Conservation (phyloP, 2,113 vertebrate species). For the Struthidea cinerea region DNA sequence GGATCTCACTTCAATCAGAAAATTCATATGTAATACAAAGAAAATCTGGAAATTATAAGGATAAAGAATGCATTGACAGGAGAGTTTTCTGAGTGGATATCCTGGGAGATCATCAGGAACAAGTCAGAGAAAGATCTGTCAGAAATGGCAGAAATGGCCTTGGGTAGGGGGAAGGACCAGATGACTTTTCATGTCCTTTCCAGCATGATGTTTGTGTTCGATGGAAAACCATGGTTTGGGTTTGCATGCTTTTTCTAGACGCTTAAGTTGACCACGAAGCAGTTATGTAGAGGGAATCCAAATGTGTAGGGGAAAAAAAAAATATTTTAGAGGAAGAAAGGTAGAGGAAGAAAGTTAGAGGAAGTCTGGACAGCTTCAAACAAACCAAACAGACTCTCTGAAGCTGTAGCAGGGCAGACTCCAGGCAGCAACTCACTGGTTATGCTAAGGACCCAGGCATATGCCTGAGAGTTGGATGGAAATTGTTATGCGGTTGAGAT, state of each 20-base stretch:
- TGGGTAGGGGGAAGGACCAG: neutral
- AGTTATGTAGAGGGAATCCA: neutral
- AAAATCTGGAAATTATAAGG: neutral
- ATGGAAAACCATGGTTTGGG: neutral
- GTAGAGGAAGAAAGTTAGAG: neutral
- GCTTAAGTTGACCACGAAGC: neutral
- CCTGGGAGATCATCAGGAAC: neutral
- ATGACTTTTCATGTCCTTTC: neutral
- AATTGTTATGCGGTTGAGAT: neutral
- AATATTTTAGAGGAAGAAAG: too few species aligned
- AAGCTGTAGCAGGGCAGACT: neutral
- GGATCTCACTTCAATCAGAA: neutral
- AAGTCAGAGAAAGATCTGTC: neutral
- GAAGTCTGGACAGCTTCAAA: neutral
- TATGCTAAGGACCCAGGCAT: neutral
- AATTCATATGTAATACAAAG: neutral
- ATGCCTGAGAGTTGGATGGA: neutral
- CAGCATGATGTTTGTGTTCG: neutral
- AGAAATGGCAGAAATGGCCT: neutral
- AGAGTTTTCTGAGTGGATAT: neutral
- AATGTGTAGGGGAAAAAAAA: fast-evolving
- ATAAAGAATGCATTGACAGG: neutral
- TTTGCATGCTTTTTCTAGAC: neutral
- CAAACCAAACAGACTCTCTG: neutral
- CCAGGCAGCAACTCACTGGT: neutral